phyloP scores from a whole-genome alignment of 2,888 invertebrate species.

The Cosmia trapezina region DNA sequence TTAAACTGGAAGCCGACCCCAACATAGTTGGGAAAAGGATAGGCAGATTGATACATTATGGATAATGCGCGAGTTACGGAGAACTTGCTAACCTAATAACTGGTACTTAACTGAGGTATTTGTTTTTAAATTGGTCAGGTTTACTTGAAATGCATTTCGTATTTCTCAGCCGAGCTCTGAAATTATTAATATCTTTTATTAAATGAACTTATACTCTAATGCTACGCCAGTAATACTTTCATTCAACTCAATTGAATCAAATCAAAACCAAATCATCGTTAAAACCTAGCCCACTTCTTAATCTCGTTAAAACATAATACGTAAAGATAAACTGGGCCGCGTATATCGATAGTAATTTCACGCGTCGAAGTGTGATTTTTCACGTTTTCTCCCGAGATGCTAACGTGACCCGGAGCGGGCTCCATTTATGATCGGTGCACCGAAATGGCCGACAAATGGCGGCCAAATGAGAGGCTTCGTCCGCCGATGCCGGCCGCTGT shows the following conservation, averaged over 20 bases:
- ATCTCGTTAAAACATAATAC: slow-evolving; percentile 60
- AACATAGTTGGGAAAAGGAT: too few relatives aligned
- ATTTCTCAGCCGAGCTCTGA: background rate
- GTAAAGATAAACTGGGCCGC: slow-evolving; percentile 60
- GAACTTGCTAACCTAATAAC: background rate
- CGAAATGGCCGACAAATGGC: slow-evolving; percentile 91
- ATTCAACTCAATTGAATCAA: slow-evolving; percentile 18
- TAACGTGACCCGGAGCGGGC: slow-evolving; percentile 89
- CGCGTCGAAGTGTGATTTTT: slow-evolving; percentile 89
- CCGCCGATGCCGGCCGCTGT: slow-evolving; percentile 84
- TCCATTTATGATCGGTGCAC: slow-evolving; percentile 90
- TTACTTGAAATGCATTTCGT: background rate
- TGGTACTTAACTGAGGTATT: background rate
- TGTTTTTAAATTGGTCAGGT: background rate
- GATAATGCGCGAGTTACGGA: background rate
- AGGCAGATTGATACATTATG: too few relatives aligned
- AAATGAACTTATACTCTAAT: background rate
- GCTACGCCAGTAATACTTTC: background rate
- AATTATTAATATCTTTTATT: background rate
- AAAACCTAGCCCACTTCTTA: slow-evolving; percentile 40
- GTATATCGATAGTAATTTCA: slow-evolving; percentile 81
- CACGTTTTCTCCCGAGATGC: slow-evolving; percentile 88
- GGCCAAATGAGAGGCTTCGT: slow-evolving; percentile 90
- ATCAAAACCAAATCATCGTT: slow-evolving; percentile 32
- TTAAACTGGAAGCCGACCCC: too few relatives aligned